Base-by-base conservation (phyloP, 1,140 invertebrate genomes). In the Thereuonema tuberculata region DNA sequence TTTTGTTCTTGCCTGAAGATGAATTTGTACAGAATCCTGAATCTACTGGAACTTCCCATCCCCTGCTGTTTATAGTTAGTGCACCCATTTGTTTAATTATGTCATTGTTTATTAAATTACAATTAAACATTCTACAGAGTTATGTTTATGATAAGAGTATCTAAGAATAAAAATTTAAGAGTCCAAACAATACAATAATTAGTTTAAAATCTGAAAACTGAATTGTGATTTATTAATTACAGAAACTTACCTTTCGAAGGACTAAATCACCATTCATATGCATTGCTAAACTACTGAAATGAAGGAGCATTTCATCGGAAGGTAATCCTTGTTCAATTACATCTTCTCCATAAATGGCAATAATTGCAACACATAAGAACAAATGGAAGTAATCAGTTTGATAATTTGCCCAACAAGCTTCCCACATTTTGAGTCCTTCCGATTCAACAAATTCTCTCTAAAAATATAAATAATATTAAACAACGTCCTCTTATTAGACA, bases 211-310 rank as follows among this genome's bases (percentile, higher is more conserved):
- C n/a, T n/a, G n/a, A n/a, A n/a, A n/a, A n/a, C n/a, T n/a, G n/a
- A n/a, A n/a, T n/a, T n/a, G n/a, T n/a, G n/a, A n/a, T n/a, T n/a
- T n/a, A n/a, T n/a, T n/a, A n/a, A n/a, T n/a, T n/a, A n/a, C n/a
- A n/a, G n/a, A n/a, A n/a, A 25, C 60, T 61, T 68, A 81, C 81
- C 75, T 96, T 96, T 63, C 88, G 79, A 9, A 94, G 75, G 37
- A 96, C 90, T 17, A 94, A 72, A 46, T 85, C 82, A 0, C 89
- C 92, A 71, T 94, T 90, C 93, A 97, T 96, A 69, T 94, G 93
- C 85, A 93, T 93, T 24, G 92, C 89, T 31, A 96, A 76, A 17
- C 89, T 93, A 68, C 90, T 93, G 71, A 97, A 97, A 72, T 95
- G 87, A 20, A 95, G 74, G 23, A 96, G 74, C 84, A 94, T 94